A percentile compares a stretch with the other conserved stretches of the same genome.
Conservation (phyloP, 1,140 invertebrate species). For the Plectrocnemia conspersa region DNA sequence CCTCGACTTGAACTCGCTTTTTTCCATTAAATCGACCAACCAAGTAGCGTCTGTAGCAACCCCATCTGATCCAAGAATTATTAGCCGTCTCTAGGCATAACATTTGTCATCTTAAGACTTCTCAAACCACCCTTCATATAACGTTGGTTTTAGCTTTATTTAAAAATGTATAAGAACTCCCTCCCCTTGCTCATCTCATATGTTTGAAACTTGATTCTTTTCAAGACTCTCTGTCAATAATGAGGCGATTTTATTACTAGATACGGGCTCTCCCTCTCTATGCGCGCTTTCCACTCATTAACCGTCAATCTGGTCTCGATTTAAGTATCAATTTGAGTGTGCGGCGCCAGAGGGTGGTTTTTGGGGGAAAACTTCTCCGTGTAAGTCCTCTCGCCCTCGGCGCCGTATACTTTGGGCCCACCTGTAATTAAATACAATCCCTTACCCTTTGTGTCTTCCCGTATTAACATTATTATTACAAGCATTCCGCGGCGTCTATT, state of each 20-base stretch:
- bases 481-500: background rate
- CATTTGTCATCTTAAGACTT: too few species aligned
- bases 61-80: too few species aligned
- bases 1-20: too few species aligned
- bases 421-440: slow-evolving; percentile 23
- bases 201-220: background rate
- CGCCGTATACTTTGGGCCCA: background rate
- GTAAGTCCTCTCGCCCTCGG: slow-evolving; percentile 10
- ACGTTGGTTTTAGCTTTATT: too few species aligned
- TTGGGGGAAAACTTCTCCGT: slow-evolving; percentile 2
- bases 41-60: too few species aligned
- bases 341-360: background rate
- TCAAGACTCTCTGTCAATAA: too few species aligned
- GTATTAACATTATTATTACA: slow-evolving; percentile 24
- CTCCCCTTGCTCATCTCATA: background rate
- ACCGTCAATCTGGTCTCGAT: slow-evolving; percentile 24
- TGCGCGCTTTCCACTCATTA: slow-evolving; percentile 22
- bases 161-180: too few species aligned
- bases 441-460: slow-evolving; percentile 9
- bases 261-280: background rate
- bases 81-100: too few species aligned
- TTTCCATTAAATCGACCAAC: too few species aligned
- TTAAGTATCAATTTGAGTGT: slow-evolving; percentile 21
- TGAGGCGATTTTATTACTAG: too few species aligned
- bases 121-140: too few species aligned